Conservation (phyloP, 1,140 invertebrate species). For the Platyura marginata region DNA sequence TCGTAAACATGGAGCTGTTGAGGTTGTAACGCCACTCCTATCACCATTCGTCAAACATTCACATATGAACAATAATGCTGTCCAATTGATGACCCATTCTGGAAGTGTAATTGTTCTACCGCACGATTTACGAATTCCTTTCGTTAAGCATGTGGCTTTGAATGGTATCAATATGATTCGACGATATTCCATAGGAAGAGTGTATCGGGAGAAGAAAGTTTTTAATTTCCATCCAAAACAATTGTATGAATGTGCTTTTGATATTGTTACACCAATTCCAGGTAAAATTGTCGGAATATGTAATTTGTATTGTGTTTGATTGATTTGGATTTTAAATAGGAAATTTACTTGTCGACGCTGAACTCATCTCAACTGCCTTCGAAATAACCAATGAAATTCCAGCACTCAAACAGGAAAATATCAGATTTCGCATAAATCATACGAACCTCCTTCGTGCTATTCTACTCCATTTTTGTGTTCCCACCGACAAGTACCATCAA, state of each 20-base stretch:
- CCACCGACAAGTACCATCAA: constrained; percentile 42
- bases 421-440: constrained; percentile 67
- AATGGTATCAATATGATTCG: constrained; percentile 60
- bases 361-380: constrained; percentile 57
- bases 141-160: constrained; percentile 69
- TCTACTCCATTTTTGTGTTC: constrained; percentile 62
- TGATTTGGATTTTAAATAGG: constrained; percentile 22
- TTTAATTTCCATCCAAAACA: constrained; percentile 75
- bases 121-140: constrained; percentile 53
- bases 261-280: constrained; percentile 61
- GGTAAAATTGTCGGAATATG: constrained; percentile 20
- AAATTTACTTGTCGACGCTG: constrained; percentile 64
- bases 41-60: constrained; percentile 41
- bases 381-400: constrained; percentile 60
- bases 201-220: constrained; percentile 68
- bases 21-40: constrained; percentile 54
- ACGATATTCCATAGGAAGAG: constrained; percentile 68
- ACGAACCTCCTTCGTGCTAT: constrained; percentile 58
- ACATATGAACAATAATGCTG: constrained; percentile 28
- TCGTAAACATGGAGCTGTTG: constrained; percentile 54
- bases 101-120: constrained; percentile 66
- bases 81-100: constrained; percentile 66
- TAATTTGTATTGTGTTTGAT: constrained; percentile 1
- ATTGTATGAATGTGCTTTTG: constrained; percentile 80
- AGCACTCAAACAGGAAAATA: constrained; percentile 41